Conservation (phyloP, 2,888 invertebrate species). For the Nymphalis polychloros region DNA sequence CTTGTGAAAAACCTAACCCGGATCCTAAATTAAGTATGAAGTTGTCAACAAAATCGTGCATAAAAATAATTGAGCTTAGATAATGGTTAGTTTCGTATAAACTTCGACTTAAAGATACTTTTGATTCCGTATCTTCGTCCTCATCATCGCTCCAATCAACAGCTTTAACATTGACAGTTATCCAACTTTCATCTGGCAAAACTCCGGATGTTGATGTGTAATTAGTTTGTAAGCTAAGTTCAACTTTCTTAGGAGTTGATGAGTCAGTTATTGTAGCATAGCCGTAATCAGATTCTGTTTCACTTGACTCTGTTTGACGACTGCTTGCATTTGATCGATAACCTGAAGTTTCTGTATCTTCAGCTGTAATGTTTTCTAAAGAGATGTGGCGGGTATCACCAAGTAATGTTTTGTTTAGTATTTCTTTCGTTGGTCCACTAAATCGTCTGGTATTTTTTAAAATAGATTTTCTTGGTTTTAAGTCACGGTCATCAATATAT, state of each 20-base stretch:
- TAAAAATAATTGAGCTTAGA: slow-evolving; percentile 85
- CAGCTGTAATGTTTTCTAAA: slow-evolving; percentile 53
- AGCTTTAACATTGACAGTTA: slow-evolving; percentile 65
- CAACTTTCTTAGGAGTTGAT: slow-evolving; percentile 81
- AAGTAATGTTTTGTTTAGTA: slow-evolving; percentile 41
- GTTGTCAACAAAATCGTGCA: slow-evolving; percentile 85
- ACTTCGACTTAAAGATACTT: slow-evolving; percentile 57
- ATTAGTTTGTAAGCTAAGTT: slow-evolving; percentile 64
- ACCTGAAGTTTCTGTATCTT: slow-evolving; percentile 79
- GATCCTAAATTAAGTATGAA: slow-evolving; percentile 83
- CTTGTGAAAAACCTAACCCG: slow-evolving; percentile 80
- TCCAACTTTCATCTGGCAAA: slow-evolving; percentile 79
- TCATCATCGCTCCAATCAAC: slow-evolving; percentile 71
- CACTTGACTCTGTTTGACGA: slow-evolving; percentile 70
- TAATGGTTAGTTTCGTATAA: slow-evolving; percentile 76
- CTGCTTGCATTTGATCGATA: slow-evolving; percentile 78
- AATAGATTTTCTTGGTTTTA: slow-evolving; percentile 65
- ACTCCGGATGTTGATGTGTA: slow-evolving; percentile 70
- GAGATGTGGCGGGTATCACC: slow-evolving; percentile 41
- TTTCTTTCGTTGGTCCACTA: slow-evolving; percentile 53
- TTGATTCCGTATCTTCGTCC: slow-evolving; percentile 56
- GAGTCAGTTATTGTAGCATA: slow-evolving; percentile 83
- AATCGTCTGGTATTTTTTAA: slow-evolving; percentile 58
- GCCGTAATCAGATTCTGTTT: slow-evolving; percentile 83
- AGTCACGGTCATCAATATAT: slow-evolving; percentile 45